Evolutionary conservation across 2,797 vertebrate species (phyloP).

Genomic region (Anomalospiza imberbis): DNA sequence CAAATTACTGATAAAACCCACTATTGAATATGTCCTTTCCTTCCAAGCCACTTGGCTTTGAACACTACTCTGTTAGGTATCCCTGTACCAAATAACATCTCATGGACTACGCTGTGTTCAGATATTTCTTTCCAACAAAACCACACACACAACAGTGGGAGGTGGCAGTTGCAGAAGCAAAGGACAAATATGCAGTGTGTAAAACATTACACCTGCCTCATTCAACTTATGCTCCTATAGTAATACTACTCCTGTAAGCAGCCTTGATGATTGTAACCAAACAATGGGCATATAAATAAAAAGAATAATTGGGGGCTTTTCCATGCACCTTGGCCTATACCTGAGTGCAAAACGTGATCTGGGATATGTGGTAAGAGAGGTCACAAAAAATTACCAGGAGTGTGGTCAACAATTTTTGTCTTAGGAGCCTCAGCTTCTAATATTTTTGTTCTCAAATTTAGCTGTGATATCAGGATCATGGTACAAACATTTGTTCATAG

Average conservation of each 20-base stretch:
- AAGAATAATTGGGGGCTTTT: background rate
- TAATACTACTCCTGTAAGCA: background rate
- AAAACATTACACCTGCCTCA: fast-evolving
- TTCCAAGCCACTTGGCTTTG: background rate
- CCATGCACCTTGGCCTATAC: background rate
- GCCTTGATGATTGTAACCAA: background rate
- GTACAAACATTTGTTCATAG: background rate
- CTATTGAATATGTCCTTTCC: background rate
- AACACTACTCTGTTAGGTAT: background rate
- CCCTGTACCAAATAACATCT: background rate
- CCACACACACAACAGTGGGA: fast-evolving
- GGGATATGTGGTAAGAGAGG: background rate
- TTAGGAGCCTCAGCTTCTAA: background rate
- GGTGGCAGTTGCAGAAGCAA: background rate
- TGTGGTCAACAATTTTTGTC: background rate
- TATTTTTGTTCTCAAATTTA: background rate
- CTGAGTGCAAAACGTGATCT: background rate
- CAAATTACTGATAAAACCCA: background rate
- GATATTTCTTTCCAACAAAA: background rate
- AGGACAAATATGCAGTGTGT: background rate
- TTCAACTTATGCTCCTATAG: background rate
- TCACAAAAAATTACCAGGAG: background rate
- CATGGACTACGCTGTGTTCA: fast-evolving
- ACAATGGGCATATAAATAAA: background rate
- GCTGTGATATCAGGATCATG: background rate